Evolutionary conservation across 1,140 invertebrate genomes (phyloP).

Genomic region (Stenopsyche tienmushanensis): DNA sequence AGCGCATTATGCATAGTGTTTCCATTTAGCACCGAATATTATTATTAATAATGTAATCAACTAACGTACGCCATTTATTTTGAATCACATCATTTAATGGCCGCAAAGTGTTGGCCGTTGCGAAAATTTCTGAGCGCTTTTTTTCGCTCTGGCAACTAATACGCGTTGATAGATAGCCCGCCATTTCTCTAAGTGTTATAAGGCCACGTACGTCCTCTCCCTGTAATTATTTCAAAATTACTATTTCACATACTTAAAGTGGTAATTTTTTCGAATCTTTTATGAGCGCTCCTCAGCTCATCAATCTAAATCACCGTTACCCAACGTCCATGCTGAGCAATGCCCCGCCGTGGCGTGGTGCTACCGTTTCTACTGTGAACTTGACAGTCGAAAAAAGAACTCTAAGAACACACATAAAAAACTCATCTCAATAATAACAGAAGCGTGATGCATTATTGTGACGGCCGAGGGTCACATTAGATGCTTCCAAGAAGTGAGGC

Average conservation of each 20-base stretch:
- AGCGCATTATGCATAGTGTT: constrained; percentile 1
- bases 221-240: constrained; percentile 30
- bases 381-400: background rate
- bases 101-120: constrained; percentile 13
- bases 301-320: constrained; percentile 36
- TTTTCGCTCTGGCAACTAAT: background rate
- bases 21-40: constrained; percentile 17
- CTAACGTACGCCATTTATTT: constrained; percentile 12
- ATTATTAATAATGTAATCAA: constrained; percentile 21
- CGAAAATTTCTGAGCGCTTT: constrained; percentile 5
- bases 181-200: constrained; percentile 34
- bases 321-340: constrained; percentile 7
- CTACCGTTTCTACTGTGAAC: constrained; percentile 25
- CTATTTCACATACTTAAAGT: constrained; percentile 26
- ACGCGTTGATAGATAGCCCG: constrained; percentile 21
- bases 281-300: constrained; percentile 27
- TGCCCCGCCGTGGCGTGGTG: background rate
- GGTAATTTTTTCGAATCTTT: constrained; percentile 24
- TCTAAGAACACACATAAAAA: background rate
- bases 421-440: constrained; percentile 27
- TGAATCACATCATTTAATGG: constrained; percentile 6
- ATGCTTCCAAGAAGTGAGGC: background rate
- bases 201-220: constrained; percentile 29
- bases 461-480: background rate
- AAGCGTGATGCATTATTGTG: constrained; percentile 24